Base-by-base conservation (phyloP, 2,113 vertebrate genomes). In the Myotis brandtii region DNA sequence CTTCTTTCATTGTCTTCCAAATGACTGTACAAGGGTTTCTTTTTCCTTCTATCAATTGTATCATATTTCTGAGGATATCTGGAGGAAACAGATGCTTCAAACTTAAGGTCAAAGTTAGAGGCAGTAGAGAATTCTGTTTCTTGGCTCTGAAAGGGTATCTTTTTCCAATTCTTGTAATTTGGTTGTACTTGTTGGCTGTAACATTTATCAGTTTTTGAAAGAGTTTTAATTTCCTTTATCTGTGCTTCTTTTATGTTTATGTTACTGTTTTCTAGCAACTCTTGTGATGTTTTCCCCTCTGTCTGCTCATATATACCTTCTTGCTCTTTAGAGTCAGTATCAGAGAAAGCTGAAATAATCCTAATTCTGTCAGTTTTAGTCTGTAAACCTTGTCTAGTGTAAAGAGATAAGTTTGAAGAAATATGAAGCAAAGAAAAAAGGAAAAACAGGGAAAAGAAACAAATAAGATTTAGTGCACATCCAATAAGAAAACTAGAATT, bases 301-400 rank as follows among this genome's bases (percentile, higher is more conserved):
- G 97, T 97, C 30, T 98, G 96, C 97, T 98, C 98, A 97, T 98
- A 99, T 97, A 98, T 98, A 93, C 95, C 98, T 95, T 99, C 98
- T 98, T 98, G 99, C 20, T 99, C 98, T 91, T 99, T 99, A 95
- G 98, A 98, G 92, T 98, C 98, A 98, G 98, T 98, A 96, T 99
- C 99, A 92, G 98, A 98, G 96, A 99, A 98, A 98, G 98, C 98
- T 64, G 99, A 99, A 98, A 99, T 98, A 97, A 99, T 99, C 96
- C 98, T 99, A 98, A 99, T 98, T 98, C 98, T 99, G 94, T 98
- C 99, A 98, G 98, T 98, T 99, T 94, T 99, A 98, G 85, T 98
- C 99, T 98, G 98, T 95, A 96, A 94, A 96, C 97, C 98, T 99
- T 98, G 97, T 95, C 97, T 98, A 97, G 94, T 54, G 86, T 85